Percentiles rank a stretch among this genome's conserved stretches.
Conservation (phyloP, 2,797 vertebrate genomes). For the Alca torda region DNA sequence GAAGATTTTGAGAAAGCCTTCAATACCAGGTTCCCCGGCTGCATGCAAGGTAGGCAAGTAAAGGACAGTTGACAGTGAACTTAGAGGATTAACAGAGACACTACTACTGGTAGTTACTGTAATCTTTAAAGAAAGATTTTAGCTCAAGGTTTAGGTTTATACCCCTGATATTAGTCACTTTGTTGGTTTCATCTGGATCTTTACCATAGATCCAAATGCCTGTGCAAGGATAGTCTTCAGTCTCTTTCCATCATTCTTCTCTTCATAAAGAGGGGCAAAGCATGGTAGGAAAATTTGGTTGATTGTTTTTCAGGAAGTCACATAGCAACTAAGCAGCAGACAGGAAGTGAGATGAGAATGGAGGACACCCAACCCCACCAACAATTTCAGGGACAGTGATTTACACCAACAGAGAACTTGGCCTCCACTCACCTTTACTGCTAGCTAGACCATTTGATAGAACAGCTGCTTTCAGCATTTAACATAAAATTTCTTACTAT, state of each 20-base stretch:
- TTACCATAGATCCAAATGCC: background rate
- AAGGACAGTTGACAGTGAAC: background rate
- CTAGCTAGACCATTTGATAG: background rate
- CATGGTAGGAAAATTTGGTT: background rate
- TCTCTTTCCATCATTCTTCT: background rate
- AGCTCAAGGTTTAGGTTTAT: background rate
- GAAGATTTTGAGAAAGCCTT: slow-evolving; percentile 92
- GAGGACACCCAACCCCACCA: background rate
- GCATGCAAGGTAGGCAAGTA: slow-evolving; percentile 89
- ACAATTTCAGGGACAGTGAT: background rate
- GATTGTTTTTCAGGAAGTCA: background rate
- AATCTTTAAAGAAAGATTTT: background rate
- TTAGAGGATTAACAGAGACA: background rate
- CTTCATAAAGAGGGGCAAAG: background rate
- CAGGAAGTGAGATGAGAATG: background rate
- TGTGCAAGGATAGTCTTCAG: background rate
- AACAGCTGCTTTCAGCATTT: slow-evolving; percentile 2
- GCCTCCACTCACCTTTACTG: background rate
- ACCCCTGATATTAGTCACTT: background rate
- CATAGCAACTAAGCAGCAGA: background rate
- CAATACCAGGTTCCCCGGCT: slow-evolving; percentile 89
- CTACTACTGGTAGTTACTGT: background rate
- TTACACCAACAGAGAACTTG: background rate
- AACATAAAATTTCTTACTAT: slow-evolving; percentile 18
- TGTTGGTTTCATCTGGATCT: background rate